Base-by-base conservation (phyloP, 2,797 vertebrate species). In the Acanthornis magna region DNA sequence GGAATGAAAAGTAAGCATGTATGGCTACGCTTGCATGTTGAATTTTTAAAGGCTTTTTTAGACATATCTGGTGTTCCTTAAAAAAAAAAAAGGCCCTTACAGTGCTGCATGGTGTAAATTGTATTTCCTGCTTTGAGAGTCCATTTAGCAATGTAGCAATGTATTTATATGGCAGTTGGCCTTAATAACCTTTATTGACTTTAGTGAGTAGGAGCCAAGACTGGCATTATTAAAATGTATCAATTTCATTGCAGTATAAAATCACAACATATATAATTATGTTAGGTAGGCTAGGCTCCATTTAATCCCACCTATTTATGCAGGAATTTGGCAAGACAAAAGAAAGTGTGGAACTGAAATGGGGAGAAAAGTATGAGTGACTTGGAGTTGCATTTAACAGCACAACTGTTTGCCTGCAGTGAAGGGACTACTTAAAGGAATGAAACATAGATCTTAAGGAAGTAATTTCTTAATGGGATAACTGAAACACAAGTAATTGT, bases 201-300 rank as follows among this genome's bases (percentile, higher is more conserved):
- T 98, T 78, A 97, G 98, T 96, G 98, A 97, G 98, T 98, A 97
- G 98, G 98, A 99, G 98, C 99, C 98, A 98, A 98, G 98, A 97
- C 98, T 98, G 98, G 98, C 98, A 98, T 99, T 98, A 99, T 99
- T 98, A 98, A 98, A 99, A 98, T 98, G 98, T 98, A 98, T 99
- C 98, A 97, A 96, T 99, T 98, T 99, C 98, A 98, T 98, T 98
- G 97, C 97, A 97, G 97, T 98, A 98, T 98, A 98, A 98, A 98
- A 98, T 98, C 98, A 97, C 98, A 98, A 98, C 98, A 96, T 96
- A 85, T 98, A 98, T 98, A 98, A 98, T 99, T 98, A 98, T 97
- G 98, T 98, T 98, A 98, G 98, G 98, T 98, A 98, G 97, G 97
- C 97, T 94, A 95, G 98, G 98, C 98, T 94, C 72, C 98, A 98